Conservation (phyloP, 2,888 invertebrate genomes). For the Rhingia campestris region DNA sequence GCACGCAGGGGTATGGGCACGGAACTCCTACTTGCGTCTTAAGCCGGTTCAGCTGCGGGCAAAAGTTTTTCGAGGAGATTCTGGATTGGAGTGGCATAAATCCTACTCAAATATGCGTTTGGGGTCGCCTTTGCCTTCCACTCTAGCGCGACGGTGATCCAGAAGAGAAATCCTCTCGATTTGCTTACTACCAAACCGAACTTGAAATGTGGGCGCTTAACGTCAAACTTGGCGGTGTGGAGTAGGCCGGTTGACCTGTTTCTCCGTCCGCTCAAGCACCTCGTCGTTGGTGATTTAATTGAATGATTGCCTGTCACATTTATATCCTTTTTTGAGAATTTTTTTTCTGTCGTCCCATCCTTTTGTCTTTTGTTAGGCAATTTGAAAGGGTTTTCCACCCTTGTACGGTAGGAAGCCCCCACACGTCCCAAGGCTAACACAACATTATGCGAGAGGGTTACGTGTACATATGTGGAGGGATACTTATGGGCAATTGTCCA, state of each 20-base stretch:
- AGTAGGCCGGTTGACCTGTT: slow-evolving; percentile 65
- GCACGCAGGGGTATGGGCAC: slow-evolving; percentile 28
- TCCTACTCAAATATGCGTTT: slow-evolving; percentile 70
- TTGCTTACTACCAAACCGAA: slow-evolving; percentile 46
- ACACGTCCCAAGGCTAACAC: slow-evolving; percentile 10
- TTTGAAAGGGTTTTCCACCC: slow-evolving; percentile 57
- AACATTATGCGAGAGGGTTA: slow-evolving; percentile 24
- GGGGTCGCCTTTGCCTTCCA: slow-evolving; percentile 20
- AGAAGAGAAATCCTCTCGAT: slow-evolving; percentile 48
- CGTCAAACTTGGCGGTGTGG: slow-evolving; percentile 35
- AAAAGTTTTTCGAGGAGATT: slow-evolving; percentile 23
- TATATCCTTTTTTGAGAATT: slow-evolving; percentile 38
- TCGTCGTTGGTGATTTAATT: slow-evolving; percentile 57
- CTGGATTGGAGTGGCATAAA: slow-evolving; percentile 49
- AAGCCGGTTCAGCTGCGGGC: slow-evolving; percentile 69
- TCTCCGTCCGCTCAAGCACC: slow-evolving; percentile 45
- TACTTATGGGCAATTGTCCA: slow-evolving; percentile 70
- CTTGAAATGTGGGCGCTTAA: slow-evolving; percentile 69
- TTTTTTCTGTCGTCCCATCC: slow-evolving; percentile 1
- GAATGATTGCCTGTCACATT: slow-evolving; percentile 74
- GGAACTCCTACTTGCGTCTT: slow-evolving; percentile 50
- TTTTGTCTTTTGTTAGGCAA: slow-evolving; percentile 11
- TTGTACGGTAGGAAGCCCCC: neutral
- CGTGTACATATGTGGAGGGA: slow-evolving; percentile 1
- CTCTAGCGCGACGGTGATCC: slow-evolving; percentile 5